Evolutionary conservation across 1,140 invertebrate genomes (phyloP), one percentile per base, ranked within the genome.

Genomic region (Globodera ellingtonae): DNA sequence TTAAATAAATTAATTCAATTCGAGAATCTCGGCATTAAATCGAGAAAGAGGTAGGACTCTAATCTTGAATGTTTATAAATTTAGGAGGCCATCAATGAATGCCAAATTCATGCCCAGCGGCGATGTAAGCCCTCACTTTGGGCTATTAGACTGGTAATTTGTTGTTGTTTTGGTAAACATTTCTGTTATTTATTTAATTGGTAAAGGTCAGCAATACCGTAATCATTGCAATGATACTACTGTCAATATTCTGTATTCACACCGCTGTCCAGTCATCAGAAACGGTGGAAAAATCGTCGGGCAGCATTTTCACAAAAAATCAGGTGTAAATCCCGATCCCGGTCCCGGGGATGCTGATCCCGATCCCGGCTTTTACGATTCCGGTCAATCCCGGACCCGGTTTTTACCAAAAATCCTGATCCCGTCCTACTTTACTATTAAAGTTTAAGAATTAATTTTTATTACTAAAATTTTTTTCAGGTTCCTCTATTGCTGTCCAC

Each of bases 401-500:
- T 24, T 24, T 24, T 24, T 24, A 24, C 24, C 24, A 24, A 24
- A 24, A 24, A 24, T 24, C 24, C 24, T 1, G 24, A 24, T 24
- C 0, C 24, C 24, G 24, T 24, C 24, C 24, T 24, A 24, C 24
- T 24, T 24, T 24, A n/a, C 21, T 18, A 13, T 56, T 75, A 18
- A 72, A n/a, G 15, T 24, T 13, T 15, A 72, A n/a, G n/a, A 50
- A 21, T 9, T 56, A 48, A 4, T 48, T 13, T 35, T 9, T 75
- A 46, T 35, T 75, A 74, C 9, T 82, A 67, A 75, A 21, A 24
- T 13, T 47, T 18, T 79, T 81, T 52, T 46, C 46, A 82, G 81
- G 81, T 82, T 4, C 81, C 81, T 5, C 65, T 73, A 5, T 56
- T 82, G 9, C 78, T 80, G 82, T 81, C 84, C 21, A 90, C 95